Evolutionary conservation across 1,140 invertebrate species (phyloP).

Genomic region (Helicoverpa armigera): DNA sequence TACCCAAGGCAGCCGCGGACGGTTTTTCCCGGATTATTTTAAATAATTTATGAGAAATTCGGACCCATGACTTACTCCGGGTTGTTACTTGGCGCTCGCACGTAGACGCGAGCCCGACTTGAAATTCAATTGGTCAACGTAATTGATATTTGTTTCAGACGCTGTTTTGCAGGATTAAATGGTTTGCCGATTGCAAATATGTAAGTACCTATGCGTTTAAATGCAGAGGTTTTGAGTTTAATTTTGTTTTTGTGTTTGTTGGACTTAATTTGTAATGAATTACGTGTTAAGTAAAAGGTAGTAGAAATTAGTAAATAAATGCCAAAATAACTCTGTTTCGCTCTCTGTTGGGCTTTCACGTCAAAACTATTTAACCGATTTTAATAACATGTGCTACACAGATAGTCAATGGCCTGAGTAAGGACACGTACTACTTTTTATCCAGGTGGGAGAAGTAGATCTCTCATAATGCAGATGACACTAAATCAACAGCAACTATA

Average conservation of each 20-base stretch:
- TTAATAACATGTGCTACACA: too few relatives aligned
- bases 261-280: too few relatives aligned
- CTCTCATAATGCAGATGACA: too few relatives aligned
- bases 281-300: background rate
- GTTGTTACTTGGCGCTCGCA: conserved; percentile 60
- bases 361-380: too few relatives aligned
- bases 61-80: conserved; percentile 71
- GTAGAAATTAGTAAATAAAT: background rate
- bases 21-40: conserved; percentile 82
- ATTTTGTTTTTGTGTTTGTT: background rate
- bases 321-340: too few relatives aligned
- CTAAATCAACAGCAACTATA: too few relatives aligned
- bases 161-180: conserved; percentile 21
- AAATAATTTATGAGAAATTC: conserved; percentile 85
- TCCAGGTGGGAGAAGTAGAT: too few relatives aligned
- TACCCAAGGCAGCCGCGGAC: conserved; percentile 61
- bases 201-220: background rate
- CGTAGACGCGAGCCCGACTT: conserved; percentile 9
- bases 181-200: conserved; percentile 20
- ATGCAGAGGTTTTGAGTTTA: background rate
- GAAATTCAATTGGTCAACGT: conserved; percentile 42
- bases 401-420: too few relatives aligned
- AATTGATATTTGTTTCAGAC: conserved; percentile 42
- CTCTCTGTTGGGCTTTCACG: too few relatives aligned
- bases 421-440: too few relatives aligned